Conservation (phyloP, 2,888 invertebrate genomes). For the Ophonus ardosiacus region DNA sequence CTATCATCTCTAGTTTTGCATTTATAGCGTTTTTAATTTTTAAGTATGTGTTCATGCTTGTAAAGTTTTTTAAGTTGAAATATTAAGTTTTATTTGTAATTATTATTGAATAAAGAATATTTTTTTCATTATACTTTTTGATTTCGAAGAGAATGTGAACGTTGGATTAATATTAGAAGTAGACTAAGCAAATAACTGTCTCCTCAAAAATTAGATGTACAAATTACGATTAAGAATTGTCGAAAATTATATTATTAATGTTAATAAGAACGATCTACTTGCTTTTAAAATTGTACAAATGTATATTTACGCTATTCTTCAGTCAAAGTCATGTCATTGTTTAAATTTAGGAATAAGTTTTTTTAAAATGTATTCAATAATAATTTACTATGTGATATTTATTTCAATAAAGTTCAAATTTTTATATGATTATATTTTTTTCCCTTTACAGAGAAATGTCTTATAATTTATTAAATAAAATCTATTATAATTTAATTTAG, state of each 20-base stretch:
- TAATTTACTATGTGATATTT: slow-evolving; percentile 62
- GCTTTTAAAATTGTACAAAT: slow-evolving; percentile 61
- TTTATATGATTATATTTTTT: slow-evolving; percentile 44
- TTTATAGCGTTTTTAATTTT: slow-evolving; percentile 55
- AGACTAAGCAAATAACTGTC: slow-evolving; percentile 16
- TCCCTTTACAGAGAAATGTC: neutral
- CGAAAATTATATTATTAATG: slow-evolving; percentile 57
- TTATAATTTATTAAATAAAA: too few species aligned
- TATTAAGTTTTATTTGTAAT: slow-evolving; percentile 63
- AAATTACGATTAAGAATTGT: slow-evolving; percentile 47
- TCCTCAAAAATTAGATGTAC: slow-evolving; percentile 42
- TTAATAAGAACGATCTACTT: slow-evolving; percentile 48
- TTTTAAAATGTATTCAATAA: slow-evolving; percentile 63
- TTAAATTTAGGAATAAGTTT: slow-evolving; percentile 60
- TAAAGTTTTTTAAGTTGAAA: slow-evolving; percentile 46
- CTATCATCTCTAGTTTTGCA: slow-evolving; percentile 45
- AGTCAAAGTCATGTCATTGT: slow-evolving; percentile 52
- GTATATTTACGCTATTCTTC: slow-evolving; percentile 55
- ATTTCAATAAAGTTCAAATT: slow-evolving; percentile 61
- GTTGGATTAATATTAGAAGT: neutral
- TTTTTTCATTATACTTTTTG: slow-evolving; percentile 63
- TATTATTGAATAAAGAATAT: slow-evolving; percentile 54
- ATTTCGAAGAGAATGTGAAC: slow-evolving; percentile 6
- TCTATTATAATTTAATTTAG: too few species aligned
- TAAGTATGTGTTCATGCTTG: slow-evolving; percentile 57